Conservation (phyloP, 2,888 invertebrate species). For the Pelosia muscerda region DNA sequence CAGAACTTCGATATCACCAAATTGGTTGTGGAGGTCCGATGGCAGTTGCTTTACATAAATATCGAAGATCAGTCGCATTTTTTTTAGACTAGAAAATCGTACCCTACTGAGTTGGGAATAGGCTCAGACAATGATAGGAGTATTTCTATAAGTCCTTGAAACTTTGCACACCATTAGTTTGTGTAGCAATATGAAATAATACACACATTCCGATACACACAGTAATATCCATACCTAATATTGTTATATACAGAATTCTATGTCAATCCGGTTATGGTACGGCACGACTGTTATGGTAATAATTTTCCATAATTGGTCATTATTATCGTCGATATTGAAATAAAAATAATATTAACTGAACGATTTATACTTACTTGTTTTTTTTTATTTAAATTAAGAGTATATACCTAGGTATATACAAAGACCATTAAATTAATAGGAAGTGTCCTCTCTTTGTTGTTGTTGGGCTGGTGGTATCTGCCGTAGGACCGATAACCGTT, state of each 20-base stretch:
- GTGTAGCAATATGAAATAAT: not conserved
- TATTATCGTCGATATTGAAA: constrained; percentile 6
- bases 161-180: not conserved
- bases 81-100: no score
- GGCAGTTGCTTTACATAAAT: no score
- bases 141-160: not conserved
- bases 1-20: no score
- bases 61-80: no score
- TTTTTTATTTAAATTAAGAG: not conserved
- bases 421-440: not conserved
- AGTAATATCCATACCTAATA: not conserved
- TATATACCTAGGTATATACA: not conserved
- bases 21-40: no score
- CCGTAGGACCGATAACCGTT: no score
- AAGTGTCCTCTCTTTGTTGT: not conserved
- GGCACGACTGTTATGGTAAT: constrained; percentile 11
- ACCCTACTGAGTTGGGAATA: no score
- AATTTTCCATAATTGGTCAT: constrained; percentile 3
- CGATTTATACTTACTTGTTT: not conserved
- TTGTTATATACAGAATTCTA: not conserved
- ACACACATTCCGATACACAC: not conserved
- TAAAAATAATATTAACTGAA: not conserved
- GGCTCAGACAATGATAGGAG: no score
- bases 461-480: no score
- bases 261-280: constrained; percentile 2